These are phyloP conservation scores for Beroe ovata DNA, from an alignment of 37 sponge, comb jelly and placozoan genomes.

Conservation along the genomic window DNA sequence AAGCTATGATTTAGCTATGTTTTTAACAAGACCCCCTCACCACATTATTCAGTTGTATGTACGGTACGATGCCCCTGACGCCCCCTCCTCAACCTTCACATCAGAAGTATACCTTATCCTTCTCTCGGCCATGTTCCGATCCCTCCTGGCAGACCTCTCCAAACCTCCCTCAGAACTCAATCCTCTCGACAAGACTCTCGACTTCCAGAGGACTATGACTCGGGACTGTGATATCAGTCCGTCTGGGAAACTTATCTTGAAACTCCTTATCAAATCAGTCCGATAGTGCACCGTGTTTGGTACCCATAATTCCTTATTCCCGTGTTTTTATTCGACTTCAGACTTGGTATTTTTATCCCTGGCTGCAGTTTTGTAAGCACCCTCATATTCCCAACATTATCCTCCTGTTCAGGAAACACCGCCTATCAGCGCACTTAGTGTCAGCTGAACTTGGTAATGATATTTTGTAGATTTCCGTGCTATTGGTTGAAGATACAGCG, in stretches of 20 bases:
- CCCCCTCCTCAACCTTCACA: constrained; percentile 25
- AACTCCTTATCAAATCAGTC: neutral
- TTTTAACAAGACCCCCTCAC: no score
- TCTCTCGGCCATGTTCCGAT: constrained; percentile 30
- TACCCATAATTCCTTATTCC: no score
- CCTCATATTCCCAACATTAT: no score
- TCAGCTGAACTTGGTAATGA: no score
- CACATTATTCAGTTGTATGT: neutral
- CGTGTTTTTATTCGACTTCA: no score
- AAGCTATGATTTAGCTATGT: no score
- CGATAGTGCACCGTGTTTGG: neutral
- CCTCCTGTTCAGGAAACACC: no score
- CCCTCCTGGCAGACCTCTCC: constrained; percentile 14
- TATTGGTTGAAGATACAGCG: no score
- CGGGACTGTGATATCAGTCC: neutral
- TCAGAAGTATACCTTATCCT: constrained; percentile 11
- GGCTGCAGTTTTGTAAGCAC: no score
- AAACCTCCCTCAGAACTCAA: constrained; percentile 35
- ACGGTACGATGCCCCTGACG: neutral
- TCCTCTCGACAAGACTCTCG: constrained; percentile 13
- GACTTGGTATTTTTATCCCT: no score
- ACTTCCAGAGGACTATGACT: neutral
- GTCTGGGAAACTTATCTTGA: neutral
- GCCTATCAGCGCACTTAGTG: no score
- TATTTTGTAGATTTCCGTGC: no score